Evolutionary conservation across 2,888 invertebrate species (phyloP), one percentile per base, ranked within the genome.

Genomic region (Ceratothoa steindachneri): DNA sequence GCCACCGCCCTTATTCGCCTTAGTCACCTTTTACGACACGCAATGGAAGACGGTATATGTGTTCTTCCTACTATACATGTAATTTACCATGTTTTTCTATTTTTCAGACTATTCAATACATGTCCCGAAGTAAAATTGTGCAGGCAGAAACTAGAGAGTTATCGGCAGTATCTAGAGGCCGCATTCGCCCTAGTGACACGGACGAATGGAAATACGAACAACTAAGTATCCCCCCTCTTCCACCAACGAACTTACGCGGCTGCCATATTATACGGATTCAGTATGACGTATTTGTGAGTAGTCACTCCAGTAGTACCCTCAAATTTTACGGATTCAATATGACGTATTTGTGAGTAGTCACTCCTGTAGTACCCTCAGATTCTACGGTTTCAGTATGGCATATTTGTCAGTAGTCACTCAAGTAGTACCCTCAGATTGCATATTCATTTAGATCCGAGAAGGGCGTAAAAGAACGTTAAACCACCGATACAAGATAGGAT

Each of bases 241-340:
- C 96, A 80, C 96, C 96, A 51, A 96, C 96, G 77, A 94, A 95
- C 87, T 88, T 97, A 72, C 88, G 95, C 82, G 95, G 95, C 74
- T 97, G 96, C 84, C 94, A 95, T 85, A 89, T 97, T 82, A 96
- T 97, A 82, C 90, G 92, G 83, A 93, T 97, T 82, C 91, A 93
- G 82, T 97, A 97, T 83, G 94, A 95, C 84, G 93, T 95, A 71
- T 94, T 91, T 84, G 93, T 93, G 85, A 90, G 92, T 90, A 77
- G 76, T n/a, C n/a, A 27, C 1, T 7, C 1, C 7, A 7, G 0
- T n/a, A 15, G 7, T 67, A 2, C 2, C 2, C 12, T n/a, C 94
- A 95, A 85, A 89, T 97, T 82, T 96, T 97, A 82, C 90, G 92
- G 83, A 93, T 97, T 82, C 91, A 93, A 82, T 97, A 97, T 83